Evolutionary conservation across 2,888 invertebrate genomes (phyloP), one percentile per base, ranked within the genome.

Genomic region (Oxystoma pomonae): DNA sequence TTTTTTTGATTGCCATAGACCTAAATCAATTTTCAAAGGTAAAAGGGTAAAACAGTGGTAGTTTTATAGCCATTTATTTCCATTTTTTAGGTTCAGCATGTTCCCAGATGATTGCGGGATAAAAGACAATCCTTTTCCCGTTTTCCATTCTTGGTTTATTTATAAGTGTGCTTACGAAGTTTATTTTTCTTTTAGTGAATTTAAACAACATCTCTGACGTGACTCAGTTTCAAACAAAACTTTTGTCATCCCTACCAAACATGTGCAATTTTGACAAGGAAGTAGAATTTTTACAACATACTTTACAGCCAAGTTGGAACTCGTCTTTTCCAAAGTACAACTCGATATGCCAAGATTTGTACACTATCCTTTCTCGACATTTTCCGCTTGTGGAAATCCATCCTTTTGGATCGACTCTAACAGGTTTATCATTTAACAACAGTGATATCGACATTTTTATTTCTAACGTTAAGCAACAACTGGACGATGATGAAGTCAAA

Each of bases 361-460:
- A 82, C 72, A 53, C 49, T 0, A 76, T 74, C 2, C 71, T 85
- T 63, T 77, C 75, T 63, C 61, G 65, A 2, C 69, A 70, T 35
- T 85, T 82, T 80, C 83, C 81, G 2, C 77, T 80, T 12, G 81
- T 80, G 66, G 69, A 70, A 52, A 81, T 84, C 1, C 76, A 81
- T 65, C 86, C 87, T 1, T 93, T 91, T 79, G 92, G 93, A 1
- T 92, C 92, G 0, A 86, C 89, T 49, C 83, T 88, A 1, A 90
- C 87, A 1, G 90, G 89, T 1, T 80, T 92, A 58, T 87, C 87
- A 57, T 85, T 90, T 63, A 85, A 84, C 74, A 83, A 82, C 20
- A 90, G 90, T 74, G 92, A 92, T 78, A 84, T 91, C 9, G 92
- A 92, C 77, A 83, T 91, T 72, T 90, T 83, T 77, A 76, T 90